Evolutionary conservation across 2,113 vertebrate species (phyloP), one percentile per base, ranked within the genome.

Genomic region (Oophaga pumilio): DNA sequence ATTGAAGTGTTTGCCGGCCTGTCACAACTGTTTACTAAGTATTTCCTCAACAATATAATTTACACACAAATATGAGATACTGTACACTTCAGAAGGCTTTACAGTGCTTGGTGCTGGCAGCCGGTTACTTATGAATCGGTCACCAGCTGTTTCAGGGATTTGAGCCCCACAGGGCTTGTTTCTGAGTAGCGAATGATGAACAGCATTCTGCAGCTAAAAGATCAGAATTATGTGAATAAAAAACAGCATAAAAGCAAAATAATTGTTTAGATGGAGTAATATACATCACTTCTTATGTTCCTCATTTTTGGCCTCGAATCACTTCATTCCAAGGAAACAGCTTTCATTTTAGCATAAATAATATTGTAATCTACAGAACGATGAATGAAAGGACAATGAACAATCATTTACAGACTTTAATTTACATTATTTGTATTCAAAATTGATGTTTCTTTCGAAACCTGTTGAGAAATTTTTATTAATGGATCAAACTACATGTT

Each of bases 91-190:
- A 76, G 73, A 85, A 76, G 53, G 33, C 43, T 53, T 33, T 43
- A 14, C 57, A 52, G 57, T 76, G 69, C 68, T 33, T 33, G 33
- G 20, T 76, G 56, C 56, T 86, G 73, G 57, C 73, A 86, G 73
- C 14, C 71, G 64, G 84, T 43, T 86, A 78, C 74, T 86, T 78
- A 76, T 53, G 56, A 49, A 52, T 24, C 71, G 84, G 84, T 77
- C 73, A 86, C 84, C 84, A 86, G 84, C 84, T 86, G 84, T 86
- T 77, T 77, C 74, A 77, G 84, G 74, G 84, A 86, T 64, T 86
- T 22, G 53, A 86, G 49, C 24, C 84, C 84, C 84, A 86, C 73
- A 53, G 84, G 84, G 84, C 84, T 86, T 86, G 68, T 86, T 86
- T 64, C 74, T 76, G 73, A 77, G 84, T 52, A 86, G 62, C 43